Conservation (phyloP, 2,113 vertebrate genomes). For the Hippocampus comes region DNA sequence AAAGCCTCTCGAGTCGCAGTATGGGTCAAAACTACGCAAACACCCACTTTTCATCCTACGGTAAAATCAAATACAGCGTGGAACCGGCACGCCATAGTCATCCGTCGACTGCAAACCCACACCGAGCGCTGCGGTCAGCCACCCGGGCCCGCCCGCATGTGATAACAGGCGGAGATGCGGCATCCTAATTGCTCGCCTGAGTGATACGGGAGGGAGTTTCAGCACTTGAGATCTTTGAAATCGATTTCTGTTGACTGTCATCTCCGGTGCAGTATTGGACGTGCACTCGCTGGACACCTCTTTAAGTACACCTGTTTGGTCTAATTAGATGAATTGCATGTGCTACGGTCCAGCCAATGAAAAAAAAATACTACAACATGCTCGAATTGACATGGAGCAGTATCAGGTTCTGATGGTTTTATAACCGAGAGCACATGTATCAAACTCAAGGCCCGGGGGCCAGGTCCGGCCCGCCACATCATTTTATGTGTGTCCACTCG, state of each 20-base stretch:
- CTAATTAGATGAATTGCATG: neutral
- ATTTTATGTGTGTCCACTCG: no score
- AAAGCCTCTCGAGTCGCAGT: conserved; percentile 56
- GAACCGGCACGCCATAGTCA: conserved; percentile 50
- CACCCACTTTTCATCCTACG: conserved; percentile 70
- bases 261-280: conserved; percentile 62
- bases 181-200: conserved; percentile 70
- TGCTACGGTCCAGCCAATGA: neutral
- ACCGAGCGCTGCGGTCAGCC: conserved; percentile 55
- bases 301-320: conserved; percentile 46
- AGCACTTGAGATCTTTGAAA: conserved; percentile 75
- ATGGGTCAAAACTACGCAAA: conserved; percentile 62
- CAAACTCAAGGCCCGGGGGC: no score
- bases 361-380: neutral
- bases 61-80: conserved; percentile 64
- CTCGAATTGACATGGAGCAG: no score
- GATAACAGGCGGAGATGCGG: conserved; percentile 55
- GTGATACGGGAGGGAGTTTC: conserved; percentile 66
- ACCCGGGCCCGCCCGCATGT: conserved; percentile 46
- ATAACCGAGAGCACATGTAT: no score
- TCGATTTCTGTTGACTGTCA: conserved; percentile 68
- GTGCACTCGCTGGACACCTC: conserved; percentile 57
- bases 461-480: no score
- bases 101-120: conserved; percentile 62
- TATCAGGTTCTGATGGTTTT: no score